Conservation (phyloP, 2,888 invertebrate genomes). For the Drymonia ruficornis region DNA sequence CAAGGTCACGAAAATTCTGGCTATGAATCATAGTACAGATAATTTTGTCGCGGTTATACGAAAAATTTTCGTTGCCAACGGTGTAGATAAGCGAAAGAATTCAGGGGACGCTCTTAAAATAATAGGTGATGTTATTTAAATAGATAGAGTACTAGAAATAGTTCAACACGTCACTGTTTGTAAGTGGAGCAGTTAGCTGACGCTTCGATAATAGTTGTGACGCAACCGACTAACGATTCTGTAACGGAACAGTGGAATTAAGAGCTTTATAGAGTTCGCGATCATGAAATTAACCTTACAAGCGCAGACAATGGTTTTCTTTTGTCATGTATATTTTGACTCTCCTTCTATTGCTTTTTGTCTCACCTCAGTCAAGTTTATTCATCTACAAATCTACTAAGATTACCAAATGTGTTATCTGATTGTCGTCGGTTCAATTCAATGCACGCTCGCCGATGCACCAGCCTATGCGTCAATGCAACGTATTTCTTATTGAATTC, state of each 20-base stretch:
- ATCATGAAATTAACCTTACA: conserved; percentile 8
- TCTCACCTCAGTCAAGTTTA: too few species aligned
- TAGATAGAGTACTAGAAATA: conserved; percentile 72
- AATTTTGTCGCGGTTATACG: conserved; percentile 45
- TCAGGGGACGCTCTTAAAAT: conserved; percentile 70
- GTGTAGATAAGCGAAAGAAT: conserved; percentile 55
- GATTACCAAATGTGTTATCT: conserved; percentile 93
- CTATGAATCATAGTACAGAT: conserved; percentile 22
- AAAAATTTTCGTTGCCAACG: conserved; percentile 47
- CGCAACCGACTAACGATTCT: conserved; percentile 47
- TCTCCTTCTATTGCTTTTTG: too few species aligned
- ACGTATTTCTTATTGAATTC: conserved; percentile 94
- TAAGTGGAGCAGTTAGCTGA: conserved; percentile 61
- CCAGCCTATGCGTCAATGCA: conserved; percentile 94
- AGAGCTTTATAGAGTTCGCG: conserved; percentile 18
- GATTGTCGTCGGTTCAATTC: conserved; percentile 95
- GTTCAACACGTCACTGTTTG: conserved; percentile 62
- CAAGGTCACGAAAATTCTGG: conserved; percentile 25
- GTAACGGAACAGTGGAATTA: conserved; percentile 34
- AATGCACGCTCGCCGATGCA: conserved; percentile 94
- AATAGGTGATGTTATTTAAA: conserved; percentile 74
- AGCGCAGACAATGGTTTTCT: too few species aligned
- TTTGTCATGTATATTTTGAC: too few species aligned
- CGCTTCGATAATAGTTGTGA: conserved; percentile 49
- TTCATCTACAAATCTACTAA: conserved; percentile 1